These are phyloP conservation scores for Todiramphus chloris DNA, from an alignment of 2,113 vertebrate genomes.

Conservation along the genomic window DNA sequence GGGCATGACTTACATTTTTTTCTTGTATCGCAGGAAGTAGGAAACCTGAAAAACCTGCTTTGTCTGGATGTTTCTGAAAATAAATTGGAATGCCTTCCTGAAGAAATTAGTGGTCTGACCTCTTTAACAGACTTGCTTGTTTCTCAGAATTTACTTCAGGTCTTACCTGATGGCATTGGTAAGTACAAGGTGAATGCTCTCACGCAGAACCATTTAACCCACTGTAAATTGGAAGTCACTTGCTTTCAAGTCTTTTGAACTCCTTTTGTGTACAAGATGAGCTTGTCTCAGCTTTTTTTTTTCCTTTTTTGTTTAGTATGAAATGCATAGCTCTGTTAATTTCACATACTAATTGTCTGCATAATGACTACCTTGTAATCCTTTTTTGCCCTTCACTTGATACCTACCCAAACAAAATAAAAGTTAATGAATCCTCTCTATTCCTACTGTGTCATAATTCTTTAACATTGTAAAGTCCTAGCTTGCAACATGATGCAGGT, in stretches of 20 bases:
- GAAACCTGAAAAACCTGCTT: conserved; percentile 90
- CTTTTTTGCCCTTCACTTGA: not conserved
- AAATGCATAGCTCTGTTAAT: not conserved
- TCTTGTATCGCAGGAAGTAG: conserved; percentile 83
- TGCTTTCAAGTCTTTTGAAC: not conserved
- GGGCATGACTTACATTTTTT: conserved; percentile 36
- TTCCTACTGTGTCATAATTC: not conserved
- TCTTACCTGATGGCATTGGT: conserved; percentile 93
- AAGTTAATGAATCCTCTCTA: not conserved
- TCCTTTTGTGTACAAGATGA: not conserved
- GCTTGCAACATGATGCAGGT: not conserved
- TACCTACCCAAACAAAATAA: not conserved
- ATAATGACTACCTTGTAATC: not conserved
- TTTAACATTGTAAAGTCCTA: not conserved
- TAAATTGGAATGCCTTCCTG: conserved; percentile 92
- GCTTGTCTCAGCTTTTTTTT: not conserved
- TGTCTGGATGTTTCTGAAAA: conserved; percentile 98
- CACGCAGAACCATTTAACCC: not conserved
- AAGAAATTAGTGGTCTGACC: conserved; percentile 87
- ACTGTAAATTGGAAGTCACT: not conserved
- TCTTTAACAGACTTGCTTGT: conserved; percentile 91
- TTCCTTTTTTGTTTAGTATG: not conserved
- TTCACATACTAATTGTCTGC: not conserved
- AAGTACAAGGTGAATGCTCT: conserved; percentile 30
- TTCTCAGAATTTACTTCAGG: conserved; percentile 93